Evolutionary conservation across 1,140 invertebrate genomes (phyloP).

Genomic region (Thaumatotibia leucotreta): DNA sequence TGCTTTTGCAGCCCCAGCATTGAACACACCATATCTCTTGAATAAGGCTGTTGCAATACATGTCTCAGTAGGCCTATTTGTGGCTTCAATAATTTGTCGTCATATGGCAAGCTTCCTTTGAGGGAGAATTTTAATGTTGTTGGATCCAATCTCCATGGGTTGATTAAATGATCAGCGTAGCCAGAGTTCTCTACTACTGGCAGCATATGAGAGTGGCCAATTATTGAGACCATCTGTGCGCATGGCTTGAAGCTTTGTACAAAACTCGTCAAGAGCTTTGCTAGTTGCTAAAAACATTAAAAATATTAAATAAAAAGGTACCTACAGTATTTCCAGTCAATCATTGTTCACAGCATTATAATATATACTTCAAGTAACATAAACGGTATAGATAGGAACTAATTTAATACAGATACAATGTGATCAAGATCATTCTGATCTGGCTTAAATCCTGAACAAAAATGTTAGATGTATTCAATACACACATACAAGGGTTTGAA

Average conservation of each 20-base stretch:
- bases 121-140: slow-evolving; percentile 90
- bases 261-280: slow-evolving; percentile 90
- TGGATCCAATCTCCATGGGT: slow-evolving; percentile 95
- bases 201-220: slow-evolving; percentile 92
- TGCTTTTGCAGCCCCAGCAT: slow-evolving; percentile 96
- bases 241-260: slow-evolving; percentile 94
- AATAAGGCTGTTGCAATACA: slow-evolving; percentile 96
- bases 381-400: no score
- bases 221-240: slow-evolving; percentile 96
- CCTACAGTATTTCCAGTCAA: no score
- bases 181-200: slow-evolving; percentile 95
- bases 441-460: no score
- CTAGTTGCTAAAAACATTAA: slow-evolving; percentile 82
- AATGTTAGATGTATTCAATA: no score
- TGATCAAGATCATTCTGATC: no score
- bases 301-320: not conserved
- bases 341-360: no score
- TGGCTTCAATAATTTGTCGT: slow-evolving; percentile 91
- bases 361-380: no score
- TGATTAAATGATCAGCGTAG: slow-evolving; percentile 90
- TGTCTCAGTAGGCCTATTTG: slow-evolving; percentile 92
- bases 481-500: no score
- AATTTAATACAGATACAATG: no score
- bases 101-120: slow-evolving; percentile 95
- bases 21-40: slow-evolving; percentile 95